These are phyloP conservation scores for Pseudopodoces humilis DNA, from an alignment of 2,113 vertebrate genomes.

Conservation along the genomic window DNA sequence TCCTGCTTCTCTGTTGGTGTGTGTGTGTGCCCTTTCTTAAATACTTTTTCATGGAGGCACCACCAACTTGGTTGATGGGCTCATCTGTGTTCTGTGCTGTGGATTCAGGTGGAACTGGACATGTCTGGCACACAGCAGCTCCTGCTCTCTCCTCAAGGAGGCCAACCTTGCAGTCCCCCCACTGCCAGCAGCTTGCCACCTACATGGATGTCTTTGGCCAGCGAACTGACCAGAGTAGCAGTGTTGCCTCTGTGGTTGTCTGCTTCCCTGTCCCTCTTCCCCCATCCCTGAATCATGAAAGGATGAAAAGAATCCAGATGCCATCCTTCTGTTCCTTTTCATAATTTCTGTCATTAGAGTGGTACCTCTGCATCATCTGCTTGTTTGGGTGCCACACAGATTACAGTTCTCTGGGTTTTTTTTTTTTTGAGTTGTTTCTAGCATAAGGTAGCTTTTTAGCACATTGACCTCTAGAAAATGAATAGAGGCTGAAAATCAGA, in stretches of 20 bases:
- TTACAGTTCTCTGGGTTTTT: background rate
- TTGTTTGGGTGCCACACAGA: background rate
- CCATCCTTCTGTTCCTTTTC: background rate
- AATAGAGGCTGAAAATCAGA: background rate
- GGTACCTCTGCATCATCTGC: background rate
- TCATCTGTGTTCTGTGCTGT: background rate
- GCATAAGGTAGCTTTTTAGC: background rate
- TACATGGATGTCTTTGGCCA: background rate
- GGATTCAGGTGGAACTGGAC: background rate
- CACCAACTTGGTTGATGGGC: background rate
- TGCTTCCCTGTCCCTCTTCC: background rate
- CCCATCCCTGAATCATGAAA: background rate
- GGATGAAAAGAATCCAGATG: background rate
- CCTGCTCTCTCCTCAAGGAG: background rate
- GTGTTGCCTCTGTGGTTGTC: background rate
- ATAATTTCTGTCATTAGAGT: background rate
- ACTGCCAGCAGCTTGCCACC: background rate
- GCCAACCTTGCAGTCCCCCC: background rate
- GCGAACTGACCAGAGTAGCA: background rate
- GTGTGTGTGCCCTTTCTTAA: background rate
- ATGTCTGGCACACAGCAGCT: background rate
- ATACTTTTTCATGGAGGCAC: background rate
- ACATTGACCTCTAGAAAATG: accelerated
- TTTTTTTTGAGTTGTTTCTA: background rate
- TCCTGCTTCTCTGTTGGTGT: background rate